Percentiles rank a stretch among this genome's conserved stretches.
Evolutionary conservation across 2,797 vertebrate genomes (phyloP).

Genomic region (Gadopsis bispinosus): DNA sequence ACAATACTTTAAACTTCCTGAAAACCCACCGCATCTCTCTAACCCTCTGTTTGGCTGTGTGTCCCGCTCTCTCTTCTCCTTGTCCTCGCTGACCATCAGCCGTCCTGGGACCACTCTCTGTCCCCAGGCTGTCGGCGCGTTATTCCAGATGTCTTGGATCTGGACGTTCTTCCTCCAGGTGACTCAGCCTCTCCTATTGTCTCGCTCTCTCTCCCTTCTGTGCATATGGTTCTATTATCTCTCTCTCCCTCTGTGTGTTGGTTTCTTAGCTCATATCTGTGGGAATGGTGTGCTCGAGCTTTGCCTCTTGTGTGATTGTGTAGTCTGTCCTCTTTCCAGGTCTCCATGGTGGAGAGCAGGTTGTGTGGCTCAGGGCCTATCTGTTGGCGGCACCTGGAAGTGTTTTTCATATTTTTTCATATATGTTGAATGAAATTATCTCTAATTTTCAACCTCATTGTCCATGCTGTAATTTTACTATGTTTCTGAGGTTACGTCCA

Average conservation of each 20-base stretch:
- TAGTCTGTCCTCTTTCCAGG: neutral
- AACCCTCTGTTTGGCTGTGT: neutral
- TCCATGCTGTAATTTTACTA: neutral
- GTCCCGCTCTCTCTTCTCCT: neutral
- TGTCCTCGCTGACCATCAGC: neutral
- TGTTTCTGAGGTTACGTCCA: too few species aligned
- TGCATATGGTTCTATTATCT: neutral
- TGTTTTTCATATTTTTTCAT: neutral
- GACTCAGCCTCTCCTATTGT: neutral
- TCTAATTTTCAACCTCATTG: neutral
- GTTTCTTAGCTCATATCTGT: neutral
- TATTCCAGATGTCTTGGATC: slow-evolving; percentile 2
- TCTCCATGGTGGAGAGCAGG: neutral
- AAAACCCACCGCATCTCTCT: neutral
- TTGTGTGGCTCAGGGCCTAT: neutral
- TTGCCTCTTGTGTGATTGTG: neutral
- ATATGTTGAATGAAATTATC: neutral
- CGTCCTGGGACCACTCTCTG: slow-evolving; percentile 8
- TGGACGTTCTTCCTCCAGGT: neutral
- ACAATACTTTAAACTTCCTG: neutral
- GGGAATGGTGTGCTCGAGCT: neutral
- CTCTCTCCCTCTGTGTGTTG: neutral
- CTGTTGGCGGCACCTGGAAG: neutral
- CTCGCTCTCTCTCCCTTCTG: neutral
- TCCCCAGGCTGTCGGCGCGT: neutral